phyloP scores from a whole-genome alignment of 1,140 invertebrate genomes.

The Ceratina calcarata region DNA sequence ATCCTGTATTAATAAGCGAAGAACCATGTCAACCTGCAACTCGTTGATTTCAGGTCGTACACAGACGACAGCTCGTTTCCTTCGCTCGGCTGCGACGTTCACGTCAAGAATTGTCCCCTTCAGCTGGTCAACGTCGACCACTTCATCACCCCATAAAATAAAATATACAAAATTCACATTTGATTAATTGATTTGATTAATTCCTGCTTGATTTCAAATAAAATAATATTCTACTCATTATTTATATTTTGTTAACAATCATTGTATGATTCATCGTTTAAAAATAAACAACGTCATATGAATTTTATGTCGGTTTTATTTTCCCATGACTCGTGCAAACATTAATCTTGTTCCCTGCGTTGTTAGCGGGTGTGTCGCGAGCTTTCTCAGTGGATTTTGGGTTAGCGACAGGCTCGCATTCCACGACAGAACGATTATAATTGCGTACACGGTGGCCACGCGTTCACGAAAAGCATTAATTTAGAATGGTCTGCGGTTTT shows the following conservation, averaged over 20 bases:
- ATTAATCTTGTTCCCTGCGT: no score
- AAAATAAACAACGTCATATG: no score
- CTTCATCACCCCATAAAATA: slow-evolving; percentile 47
- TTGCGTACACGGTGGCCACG: slow-evolving; percentile 55
- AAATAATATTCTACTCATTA: no score
- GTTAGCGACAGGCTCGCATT: slow-evolving; percentile 31
- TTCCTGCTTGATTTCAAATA: no score
- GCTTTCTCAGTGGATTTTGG: background rate
- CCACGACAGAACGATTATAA: slow-evolving; percentile 65
- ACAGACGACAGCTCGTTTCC: slow-evolving; percentile 62
- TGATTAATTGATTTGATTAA: no score
- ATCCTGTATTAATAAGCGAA: no score
- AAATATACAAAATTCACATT: no score
- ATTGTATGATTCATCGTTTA: no score
- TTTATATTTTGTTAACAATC: no score
- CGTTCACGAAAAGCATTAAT: slow-evolving; percentile 72
- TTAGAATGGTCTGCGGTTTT: slow-evolving; percentile 66
- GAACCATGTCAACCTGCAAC: background rate
- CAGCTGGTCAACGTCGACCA: slow-evolving; percentile 73
- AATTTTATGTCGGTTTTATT: no score
- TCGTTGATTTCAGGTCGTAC: slow-evolving; percentile 62
- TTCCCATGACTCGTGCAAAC: no score
- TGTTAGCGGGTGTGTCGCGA: no score
- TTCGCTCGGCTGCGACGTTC: slow-evolving; percentile 69
- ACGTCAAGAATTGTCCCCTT: slow-evolving; percentile 74